phyloP scores from a whole-genome alignment of 2,888 invertebrate species.

The Mythimna albipuncta region DNA sequence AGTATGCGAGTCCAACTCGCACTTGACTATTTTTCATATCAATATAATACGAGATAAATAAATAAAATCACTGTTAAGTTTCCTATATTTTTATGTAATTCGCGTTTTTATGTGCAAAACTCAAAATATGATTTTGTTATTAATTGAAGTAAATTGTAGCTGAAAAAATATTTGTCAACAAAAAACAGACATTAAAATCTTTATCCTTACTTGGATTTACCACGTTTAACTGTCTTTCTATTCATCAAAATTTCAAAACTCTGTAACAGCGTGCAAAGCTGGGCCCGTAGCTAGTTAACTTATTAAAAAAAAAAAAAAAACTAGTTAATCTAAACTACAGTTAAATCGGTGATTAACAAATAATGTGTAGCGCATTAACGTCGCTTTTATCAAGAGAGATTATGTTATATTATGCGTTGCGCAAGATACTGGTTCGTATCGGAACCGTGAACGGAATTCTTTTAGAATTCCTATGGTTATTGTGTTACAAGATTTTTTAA shows the following conservation, averaged over 20 bases:
- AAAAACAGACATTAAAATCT: neutral
- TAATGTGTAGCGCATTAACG: conserved; percentile 76
- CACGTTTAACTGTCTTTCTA: too few relatives aligned
- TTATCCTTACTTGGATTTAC: too few relatives aligned
- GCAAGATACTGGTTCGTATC: conserved; percentile 60
- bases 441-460: conserved; percentile 41
- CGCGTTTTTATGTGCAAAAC: too few relatives aligned
- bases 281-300: neutral
- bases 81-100: too few relatives aligned
- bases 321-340: conserved; percentile 64
- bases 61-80: too few relatives aligned
- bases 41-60: too few relatives aligned
- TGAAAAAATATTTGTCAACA: neutral
- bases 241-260: too few relatives aligned
- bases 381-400: conserved; percentile 74
- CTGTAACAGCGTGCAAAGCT: too few relatives aligned
- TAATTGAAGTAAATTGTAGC: too few relatives aligned
- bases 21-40: too few relatives aligned
- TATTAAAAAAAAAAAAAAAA: conserved; percentile 18
- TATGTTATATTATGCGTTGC: conserved; percentile 65
- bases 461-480: conserved; percentile 40
- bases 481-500: neutral
- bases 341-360: conserved; percentile 73
- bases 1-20: too few relatives aligned
- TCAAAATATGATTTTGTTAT: too few relatives aligned